phyloP scores from a whole-genome alignment of 2,113 vertebrate genomes.

The Perca fluviatilis region DNA sequence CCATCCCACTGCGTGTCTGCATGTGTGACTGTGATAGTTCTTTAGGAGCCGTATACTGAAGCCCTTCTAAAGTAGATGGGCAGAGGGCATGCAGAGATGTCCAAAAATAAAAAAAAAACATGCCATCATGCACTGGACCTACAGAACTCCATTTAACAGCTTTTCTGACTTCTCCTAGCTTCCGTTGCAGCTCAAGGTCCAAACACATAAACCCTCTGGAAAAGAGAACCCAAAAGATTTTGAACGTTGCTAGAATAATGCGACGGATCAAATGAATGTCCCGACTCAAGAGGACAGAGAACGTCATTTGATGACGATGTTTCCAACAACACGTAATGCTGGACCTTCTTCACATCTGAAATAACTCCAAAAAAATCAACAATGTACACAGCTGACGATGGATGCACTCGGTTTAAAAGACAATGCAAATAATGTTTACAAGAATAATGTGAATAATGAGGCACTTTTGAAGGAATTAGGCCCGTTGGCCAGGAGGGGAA shows the following conservation, averaged over 20 bases:
- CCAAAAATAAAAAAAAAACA: constrained; percentile 32
- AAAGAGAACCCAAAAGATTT: constrained; percentile 7
- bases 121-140: constrained; percentile 45
- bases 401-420: constrained; percentile 52
- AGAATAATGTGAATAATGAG: constrained; percentile 71
- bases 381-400: constrained; percentile 33
- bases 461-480: constrained; percentile 70
- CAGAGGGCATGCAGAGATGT: constrained; percentile 34
- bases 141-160: constrained; percentile 33
- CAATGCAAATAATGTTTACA: constrained; percentile 73
- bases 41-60: constrained; percentile 39
- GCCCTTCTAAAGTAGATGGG: constrained; percentile 17
- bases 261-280: constrained; percentile 9
- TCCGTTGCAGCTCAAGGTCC: constrained; percentile 22
- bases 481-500: constrained; percentile 23
- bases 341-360: constrained; percentile 22
- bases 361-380: background rate
- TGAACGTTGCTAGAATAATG: constrained; percentile 5
- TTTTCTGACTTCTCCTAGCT: constrained; percentile 26
- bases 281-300: constrained; percentile 5
- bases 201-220: background rate
- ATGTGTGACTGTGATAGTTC: constrained; percentile 47
- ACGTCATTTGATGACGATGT: background rate
- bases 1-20: constrained; percentile 42
- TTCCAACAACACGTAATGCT: constrained; percentile 15